These are phyloP conservation scores for Nothobranchius kuhntae DNA, from an alignment of 2,113 vertebrate species.

Conservation along the genomic window DNA sequence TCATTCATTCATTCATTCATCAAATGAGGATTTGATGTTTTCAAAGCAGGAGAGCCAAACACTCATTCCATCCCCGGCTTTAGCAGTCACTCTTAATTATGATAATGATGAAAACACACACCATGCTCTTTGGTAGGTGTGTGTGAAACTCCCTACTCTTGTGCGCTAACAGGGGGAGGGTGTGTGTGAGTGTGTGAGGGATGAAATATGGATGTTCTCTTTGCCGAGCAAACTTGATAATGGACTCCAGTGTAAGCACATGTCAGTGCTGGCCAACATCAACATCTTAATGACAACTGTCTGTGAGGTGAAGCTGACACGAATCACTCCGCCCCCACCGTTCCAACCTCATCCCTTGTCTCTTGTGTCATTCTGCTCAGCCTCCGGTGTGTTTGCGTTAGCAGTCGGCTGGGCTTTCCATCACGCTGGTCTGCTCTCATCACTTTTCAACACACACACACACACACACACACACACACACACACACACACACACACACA, in stretches of 20 bases:
- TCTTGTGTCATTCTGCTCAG: constrained; percentile 15
- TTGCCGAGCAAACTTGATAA: constrained; percentile 53
- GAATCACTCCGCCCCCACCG: constrained; percentile 51
- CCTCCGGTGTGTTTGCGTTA: constrained; percentile 75
- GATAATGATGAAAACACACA: constrained; percentile 63
- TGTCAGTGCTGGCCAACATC: constrained; percentile 64
- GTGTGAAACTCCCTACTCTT: constrained; percentile 32
- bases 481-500: constrained; percentile 32
- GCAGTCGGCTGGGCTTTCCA: constrained; percentile 73
- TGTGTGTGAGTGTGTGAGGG: not conserved
- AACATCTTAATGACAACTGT: constrained; percentile 47
- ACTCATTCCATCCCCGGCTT: constrained; percentile 23
- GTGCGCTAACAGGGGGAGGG: not conserved
- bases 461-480: constrained; percentile 38
- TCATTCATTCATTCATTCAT: constrained; percentile 64
- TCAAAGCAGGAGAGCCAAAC: constrained; percentile 13
- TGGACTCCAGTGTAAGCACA: constrained; percentile 67
- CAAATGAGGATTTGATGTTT: constrained; percentile 27
- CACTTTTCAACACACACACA: constrained; percentile 50
- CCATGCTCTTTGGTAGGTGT: constrained; percentile 36
- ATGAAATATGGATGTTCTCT: constrained; percentile 40
- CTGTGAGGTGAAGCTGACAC: constrained; percentile 42
- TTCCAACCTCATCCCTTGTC: constrained; percentile 12
- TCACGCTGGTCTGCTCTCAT: constrained; percentile 75
- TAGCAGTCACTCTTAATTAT: constrained; percentile 65